Base-by-base conservation (phyloP, 30 jellyfish, hydroid and myxozoan genomes). In the Euphysa ruthae region DNA sequence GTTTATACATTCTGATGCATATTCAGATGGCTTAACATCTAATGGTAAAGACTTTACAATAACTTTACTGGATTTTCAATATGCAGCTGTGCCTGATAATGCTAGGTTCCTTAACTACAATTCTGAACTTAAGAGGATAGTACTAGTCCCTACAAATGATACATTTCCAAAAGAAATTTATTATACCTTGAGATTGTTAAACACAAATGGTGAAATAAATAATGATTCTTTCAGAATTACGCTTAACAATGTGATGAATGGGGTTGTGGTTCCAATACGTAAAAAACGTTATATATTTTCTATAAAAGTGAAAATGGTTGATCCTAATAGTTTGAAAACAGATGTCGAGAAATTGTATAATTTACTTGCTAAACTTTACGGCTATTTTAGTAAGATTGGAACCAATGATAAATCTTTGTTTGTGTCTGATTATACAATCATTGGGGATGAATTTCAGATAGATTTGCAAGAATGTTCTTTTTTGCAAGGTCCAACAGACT, bases 331-430 rank as follows among this genome's bases (percentile, higher is more conserved):
- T n/a, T 46, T n/a, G 18, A 4, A 28, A 63, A 29, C 66, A 16
- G 77, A 63, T n/a, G 34, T 63, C 18, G 77, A 63, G 58, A 63
- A 63, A 13, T 35, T 63, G 1, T 63, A 63, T 15, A 43, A 43
- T 0, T 63, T 63, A 4, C 13, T 63, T 7, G 35, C 42, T 7
- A 63, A 35, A 21, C 13, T 63, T 22, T 44, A 63, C 42, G 8
- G 27, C 3, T 22, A 35, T 34, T 16, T 49, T 43, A 4, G 12
- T 10, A 29, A 35, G 10, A 26, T 19, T 5, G 12, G 24, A 8
- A 23, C 27, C 21, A 30, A 18, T 4, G n/a, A 21, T 4, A 63
- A 63, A 24, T 29, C 42, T 1, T 12, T 63, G 13, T 42, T 18
- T 32, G 29, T 63, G 25, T 22, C 21, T 16, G 35, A 25, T 12